Evolutionary conservation across 2,113 vertebrate genomes (phyloP), one percentile per base, ranked within the genome.

Genomic region (Myodes glareolus): DNA sequence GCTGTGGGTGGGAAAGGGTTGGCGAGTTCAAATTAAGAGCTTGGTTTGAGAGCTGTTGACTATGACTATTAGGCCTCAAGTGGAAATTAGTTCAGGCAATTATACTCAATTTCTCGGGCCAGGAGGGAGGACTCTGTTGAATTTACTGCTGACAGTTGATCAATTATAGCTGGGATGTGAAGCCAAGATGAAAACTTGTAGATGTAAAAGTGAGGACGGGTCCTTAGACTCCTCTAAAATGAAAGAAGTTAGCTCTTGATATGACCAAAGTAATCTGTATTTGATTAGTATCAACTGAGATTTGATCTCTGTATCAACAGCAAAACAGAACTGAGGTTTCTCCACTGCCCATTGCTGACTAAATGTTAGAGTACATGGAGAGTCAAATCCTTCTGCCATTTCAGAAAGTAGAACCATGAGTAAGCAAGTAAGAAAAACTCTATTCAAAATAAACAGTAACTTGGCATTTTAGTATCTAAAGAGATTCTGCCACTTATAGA

Each of bases 391-490:
- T 90, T 94, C 58, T 33, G 0, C 50, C 94, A 70, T 91, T 11
- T 94, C 77, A 95, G 8, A 39, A 90, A 96, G 7, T 91, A 92
- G 75, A 92, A 52, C 29, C 77, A 36, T 63, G 86, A 96, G 70
- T 73, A 94, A 94, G 70, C 68, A 94, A 94, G 67, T 61, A 89
- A 88, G 88, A 86, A 39, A 92, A 61, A 72, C 52, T 33, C 93
- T 14, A 87, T 94, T 95, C 55, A 96, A 92, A 97, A 77, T 93
- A 95, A 96, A 97, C 5, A 97, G 58, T 42, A 96, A 92, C 97
- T 94, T 94, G 95, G 91, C 95, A 97, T 97, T 97, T 97, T 90
- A 97, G 94, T 95, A 98, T 94, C 89, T 94, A 98, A 97, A 97
- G 91, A 97, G 97, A 97, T 98, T 97, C 90, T 97, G 95, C 97